Conservation (phyloP, 2,113 vertebrate genomes). For the Ariopsis seemanni region DNA sequence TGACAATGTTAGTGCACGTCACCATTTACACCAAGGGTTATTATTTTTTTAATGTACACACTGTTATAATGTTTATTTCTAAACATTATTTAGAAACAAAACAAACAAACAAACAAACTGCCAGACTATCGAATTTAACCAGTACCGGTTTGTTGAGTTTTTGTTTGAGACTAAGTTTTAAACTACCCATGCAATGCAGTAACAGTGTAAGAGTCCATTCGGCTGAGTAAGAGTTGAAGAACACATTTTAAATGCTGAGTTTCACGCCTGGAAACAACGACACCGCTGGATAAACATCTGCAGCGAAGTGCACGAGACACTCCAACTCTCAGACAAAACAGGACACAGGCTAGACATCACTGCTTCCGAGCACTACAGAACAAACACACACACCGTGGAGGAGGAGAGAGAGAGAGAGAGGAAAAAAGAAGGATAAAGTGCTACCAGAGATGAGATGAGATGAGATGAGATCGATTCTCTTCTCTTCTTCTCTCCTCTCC, state of each 20-base stretch:
- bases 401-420: background rate
- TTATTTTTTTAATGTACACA: too few species aligned
- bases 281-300: conserved; percentile 43
- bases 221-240: background rate
- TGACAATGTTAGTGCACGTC: conserved; percentile 50
- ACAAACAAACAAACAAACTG: too few species aligned
- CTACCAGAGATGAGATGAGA: background rate
- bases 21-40: conserved; percentile 20
- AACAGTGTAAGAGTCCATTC: background rate
- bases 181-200: background rate
- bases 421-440: conserved; percentile 33
- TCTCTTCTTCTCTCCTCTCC: too few species aligned
- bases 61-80: too few species aligned
- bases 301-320: conserved; percentile 17
- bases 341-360: background rate
- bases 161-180: conserved; percentile 34
- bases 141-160: background rate
- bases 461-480: background rate
- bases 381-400: background rate
- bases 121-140: background rate
- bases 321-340: background rate
- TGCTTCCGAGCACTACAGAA: background rate
- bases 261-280: background rate
- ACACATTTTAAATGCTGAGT: background rate
- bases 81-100: too few species aligned